Conservation (phyloP, 2,797 vertebrate genomes). For the Strix occidentalis region DNA sequence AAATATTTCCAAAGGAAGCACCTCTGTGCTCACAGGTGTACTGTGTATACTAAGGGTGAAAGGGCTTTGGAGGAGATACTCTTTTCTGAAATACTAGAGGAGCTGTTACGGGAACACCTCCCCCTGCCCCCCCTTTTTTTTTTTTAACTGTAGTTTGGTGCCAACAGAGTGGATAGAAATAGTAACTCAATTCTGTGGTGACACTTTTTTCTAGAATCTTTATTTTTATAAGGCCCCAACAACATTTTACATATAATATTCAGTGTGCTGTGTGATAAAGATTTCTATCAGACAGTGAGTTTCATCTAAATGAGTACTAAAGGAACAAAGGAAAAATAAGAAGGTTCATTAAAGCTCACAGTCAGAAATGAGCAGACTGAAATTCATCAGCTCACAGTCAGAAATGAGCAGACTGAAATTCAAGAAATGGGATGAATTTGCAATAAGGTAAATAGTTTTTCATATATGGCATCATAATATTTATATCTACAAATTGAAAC, state of each 20-base stretch:
- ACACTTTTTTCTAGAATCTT: neutral
- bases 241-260: neutral
- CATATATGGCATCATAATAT: neutral
- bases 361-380: neutral
- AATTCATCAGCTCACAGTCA: neutral
- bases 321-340: neutral
- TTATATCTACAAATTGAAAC: neutral
- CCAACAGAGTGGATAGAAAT: neutral
- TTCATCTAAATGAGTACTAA: neutral
- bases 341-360: neutral
- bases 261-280: neutral
- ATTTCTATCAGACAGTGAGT: neutral
- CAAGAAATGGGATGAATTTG: neutral
- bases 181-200: neutral
- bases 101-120: neutral
- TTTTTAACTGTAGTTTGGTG: neutral
- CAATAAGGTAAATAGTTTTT: neutral
- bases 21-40: neutral
- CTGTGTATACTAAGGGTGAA: neutral
- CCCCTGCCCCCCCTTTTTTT: neutral
- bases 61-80: neutral
- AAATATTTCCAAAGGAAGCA: neutral
- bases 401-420: neutral
- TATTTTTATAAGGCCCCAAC: slow-evolving; percentile 1
- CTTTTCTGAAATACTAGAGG: neutral